Base-by-base conservation (phyloP, 2,797 vertebrate species). In the Cirrhinus molitorella region DNA sequence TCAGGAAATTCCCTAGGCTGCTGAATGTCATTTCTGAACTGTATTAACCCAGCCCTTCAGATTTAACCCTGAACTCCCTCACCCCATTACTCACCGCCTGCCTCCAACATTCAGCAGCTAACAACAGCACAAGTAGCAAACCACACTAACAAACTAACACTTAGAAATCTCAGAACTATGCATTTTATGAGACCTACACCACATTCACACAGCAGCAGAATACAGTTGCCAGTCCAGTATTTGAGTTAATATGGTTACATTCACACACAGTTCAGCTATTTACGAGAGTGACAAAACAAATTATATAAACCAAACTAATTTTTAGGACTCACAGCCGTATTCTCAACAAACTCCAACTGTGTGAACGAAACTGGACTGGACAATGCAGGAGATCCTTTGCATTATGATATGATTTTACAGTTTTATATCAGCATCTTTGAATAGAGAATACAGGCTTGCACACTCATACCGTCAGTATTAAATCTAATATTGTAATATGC, bases 1-100 rank as follows among this genome's bases (percentile, higher is more conserved):
- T 85, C 79, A 79, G 81, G 80, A 53, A 81, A 81, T 85, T 83
- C 72, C 66, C 85, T 37, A 23, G 74, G 53, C 65, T 65, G 19
- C 9, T 3, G 53, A 61, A 14, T 12, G 14, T 43, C 5, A 43
- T 61, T 70, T 78, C 25, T 86, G 23, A 80, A 77, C 53, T 76
- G 3, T 19, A 40, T 23, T 63, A 67, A 9, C 45, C 34, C 43
- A 55, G 25, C 40, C 31, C 31, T 68, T 79, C 51, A 80, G 66
- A 74, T 77, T 84, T 47, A 73, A 28, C 13, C 34, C 53, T 67
- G 47, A 34, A 31, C 51, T 70, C 40, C 61, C 37, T 68, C 21
- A 72, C 66, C 63, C 45, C 47, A 43, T 74, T 79, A 45, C 70
- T 70, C 78, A 75, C 49, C 4, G 67, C 59, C 75, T 84, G 53